Percentiles rank a stretch among this genome's conserved stretches.
These are phyloP conservation scores for Acanthosepion pharaonis DNA, from an alignment of 2,888 invertebrate species.

Conservation along the genomic window DNA sequence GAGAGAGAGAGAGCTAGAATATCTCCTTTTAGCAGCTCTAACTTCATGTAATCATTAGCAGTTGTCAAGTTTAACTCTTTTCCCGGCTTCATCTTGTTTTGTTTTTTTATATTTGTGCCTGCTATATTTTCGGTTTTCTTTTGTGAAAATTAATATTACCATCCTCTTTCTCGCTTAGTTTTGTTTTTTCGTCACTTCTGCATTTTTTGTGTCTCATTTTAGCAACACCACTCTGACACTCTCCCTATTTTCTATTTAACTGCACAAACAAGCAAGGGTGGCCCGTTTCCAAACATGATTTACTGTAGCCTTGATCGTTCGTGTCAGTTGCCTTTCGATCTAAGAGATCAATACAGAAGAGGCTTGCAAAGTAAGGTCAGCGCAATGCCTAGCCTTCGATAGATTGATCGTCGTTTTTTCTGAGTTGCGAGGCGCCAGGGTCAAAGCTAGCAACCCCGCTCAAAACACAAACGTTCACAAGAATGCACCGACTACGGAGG, in stretches of 20 bases:
- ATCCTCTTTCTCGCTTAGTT: no score
- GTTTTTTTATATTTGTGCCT: no score
- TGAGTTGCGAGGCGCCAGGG: background rate
- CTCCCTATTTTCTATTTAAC: background rate
- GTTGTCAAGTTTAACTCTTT: no score
- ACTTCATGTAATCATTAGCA: no score
- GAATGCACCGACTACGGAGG: background rate
- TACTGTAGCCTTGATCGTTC: background rate
- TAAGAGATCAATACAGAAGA: background rate
- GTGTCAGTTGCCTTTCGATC: constrained; percentile 21
- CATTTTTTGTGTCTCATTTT: background rate
- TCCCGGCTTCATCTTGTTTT: no score
- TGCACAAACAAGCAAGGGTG: background rate
- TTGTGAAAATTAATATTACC: no score
- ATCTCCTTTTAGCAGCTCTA: no score
- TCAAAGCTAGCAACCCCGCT: background rate
- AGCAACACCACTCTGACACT: background rate
- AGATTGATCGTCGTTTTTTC: background rate
- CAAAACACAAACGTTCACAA: background rate
- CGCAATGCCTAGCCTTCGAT: background rate
- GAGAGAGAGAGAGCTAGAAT: no score
- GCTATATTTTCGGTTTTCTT: no score
- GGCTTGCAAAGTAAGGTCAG: constrained; percentile 11
- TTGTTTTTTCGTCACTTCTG: no score
- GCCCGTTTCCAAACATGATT: background rate